Evolutionary conservation across 2,113 vertebrate genomes (phyloP).

Genomic region (Microcebus griseorufus): DNA sequence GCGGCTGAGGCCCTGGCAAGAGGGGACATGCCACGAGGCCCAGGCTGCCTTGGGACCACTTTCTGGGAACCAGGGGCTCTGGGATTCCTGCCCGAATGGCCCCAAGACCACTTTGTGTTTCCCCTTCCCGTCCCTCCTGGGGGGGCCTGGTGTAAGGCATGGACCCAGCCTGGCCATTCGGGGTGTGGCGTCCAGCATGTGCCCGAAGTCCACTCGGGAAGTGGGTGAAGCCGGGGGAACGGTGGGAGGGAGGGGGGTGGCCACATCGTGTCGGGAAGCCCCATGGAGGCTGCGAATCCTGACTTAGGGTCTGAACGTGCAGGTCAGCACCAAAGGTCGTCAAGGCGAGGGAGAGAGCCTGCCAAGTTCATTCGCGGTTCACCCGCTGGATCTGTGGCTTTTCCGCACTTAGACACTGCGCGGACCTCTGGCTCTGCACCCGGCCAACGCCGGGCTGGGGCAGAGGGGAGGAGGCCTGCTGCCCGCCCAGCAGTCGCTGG

Average conservation of each 20-base stretch:
- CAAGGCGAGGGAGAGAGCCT: fast-evolving
- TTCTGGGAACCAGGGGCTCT: neutral
- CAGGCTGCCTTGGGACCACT: too few relatives aligned
- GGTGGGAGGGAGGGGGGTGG: too few relatives aligned
- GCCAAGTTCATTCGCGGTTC: neutral
- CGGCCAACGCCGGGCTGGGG: fast-evolving
- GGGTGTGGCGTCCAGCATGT: fast-evolving
- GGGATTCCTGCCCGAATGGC: neutral
- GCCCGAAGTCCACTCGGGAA: fast-evolving
- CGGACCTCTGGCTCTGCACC: neutral
- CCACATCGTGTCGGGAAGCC: fast-evolving
- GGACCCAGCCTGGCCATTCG: too few relatives aligned
- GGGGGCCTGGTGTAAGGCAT: too few relatives aligned
- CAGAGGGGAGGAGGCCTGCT: too few relatives aligned
- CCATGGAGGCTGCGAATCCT: neutral
- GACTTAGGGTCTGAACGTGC: neutral
- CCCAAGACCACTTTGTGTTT: fast-evolving
- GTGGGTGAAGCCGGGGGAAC: fast-evolving
- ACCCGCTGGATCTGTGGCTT: neutral
- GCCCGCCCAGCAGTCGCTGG: fast-evolving
- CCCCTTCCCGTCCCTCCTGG: neutral
- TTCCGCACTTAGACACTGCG: neutral
- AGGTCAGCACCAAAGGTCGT: fast-evolving
- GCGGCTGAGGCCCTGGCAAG: neutral
- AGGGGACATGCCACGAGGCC: too few relatives aligned